phyloP scores from a whole-genome alignment of 1,140 invertebrate species.

The Microplitis demolitor region DNA sequence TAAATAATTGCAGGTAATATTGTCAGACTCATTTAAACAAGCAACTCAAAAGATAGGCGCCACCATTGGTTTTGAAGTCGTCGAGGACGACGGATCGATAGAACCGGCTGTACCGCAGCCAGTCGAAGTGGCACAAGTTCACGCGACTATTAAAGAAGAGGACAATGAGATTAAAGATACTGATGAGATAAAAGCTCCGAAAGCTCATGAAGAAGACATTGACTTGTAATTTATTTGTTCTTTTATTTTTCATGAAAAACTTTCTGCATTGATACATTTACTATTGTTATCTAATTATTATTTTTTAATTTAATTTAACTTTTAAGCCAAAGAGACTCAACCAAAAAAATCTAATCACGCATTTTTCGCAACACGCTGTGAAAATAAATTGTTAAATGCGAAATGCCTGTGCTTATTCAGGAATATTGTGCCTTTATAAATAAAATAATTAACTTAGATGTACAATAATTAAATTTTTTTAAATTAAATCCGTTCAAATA shows the following conservation, averaged over 20 bases:
- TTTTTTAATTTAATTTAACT: not conserved
- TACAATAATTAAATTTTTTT: too few relatives aligned
- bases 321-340: constrained; percentile 4
- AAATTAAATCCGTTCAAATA: too few relatives aligned
- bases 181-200: constrained; percentile 39
- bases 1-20: constrained; percentile 61
- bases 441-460: too few relatives aligned
- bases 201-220: constrained; percentile 47
- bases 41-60: constrained; percentile 85
- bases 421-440: constrained; percentile 39
- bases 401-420: constrained; percentile 14
- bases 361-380: not conserved
- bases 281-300: not conserved
- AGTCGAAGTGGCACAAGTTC: constrained; percentile 49
- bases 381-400: not conserved
- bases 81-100: constrained; percentile 67
- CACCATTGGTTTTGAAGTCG: constrained; percentile 79
- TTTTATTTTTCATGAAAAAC: not conserved
- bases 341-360: not conserved
- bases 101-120: constrained; percentile 41
- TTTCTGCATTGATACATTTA: not conserved
- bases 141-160: constrained; percentile 36
- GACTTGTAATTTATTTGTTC: constrained; percentile 36
- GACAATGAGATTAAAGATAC: constrained; percentile 36
- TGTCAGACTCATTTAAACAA: constrained; percentile 82